A percentile compares a stretch with the other conserved stretches of the same genome.
Evolutionary conservation across 2,888 invertebrate species (phyloP).

Genomic region (Hyposoter dolosus): DNA sequence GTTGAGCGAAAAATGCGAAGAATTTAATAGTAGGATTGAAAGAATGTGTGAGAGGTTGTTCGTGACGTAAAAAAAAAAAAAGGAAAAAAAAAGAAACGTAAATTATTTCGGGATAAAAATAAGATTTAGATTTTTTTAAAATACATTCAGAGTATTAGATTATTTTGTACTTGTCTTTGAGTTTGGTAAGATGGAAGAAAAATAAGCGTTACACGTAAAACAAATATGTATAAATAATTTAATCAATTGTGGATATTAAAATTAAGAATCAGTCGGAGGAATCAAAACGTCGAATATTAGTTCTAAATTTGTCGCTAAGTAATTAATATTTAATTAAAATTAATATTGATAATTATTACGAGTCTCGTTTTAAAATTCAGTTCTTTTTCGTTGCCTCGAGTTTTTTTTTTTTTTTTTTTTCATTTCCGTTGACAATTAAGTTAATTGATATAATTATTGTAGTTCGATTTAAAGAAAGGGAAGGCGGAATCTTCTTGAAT

Average conservation of each 20-base stretch:
- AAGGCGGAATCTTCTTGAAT: slow-evolving; percentile 28
- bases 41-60: slow-evolving; percentile 28
- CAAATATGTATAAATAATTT: slow-evolving; percentile 24
- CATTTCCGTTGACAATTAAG: neutral
- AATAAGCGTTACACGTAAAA: slow-evolving; percentile 31
- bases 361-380: neutral
- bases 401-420: neutral
- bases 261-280: slow-evolving; percentile 49
- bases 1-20: slow-evolving; percentile 52
- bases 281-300: slow-evolving; percentile 26
- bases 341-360: neutral
- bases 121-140: slow-evolving; percentile 45
- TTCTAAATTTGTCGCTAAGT: slow-evolving; percentile 23
- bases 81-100: neutral
- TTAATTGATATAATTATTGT: neutral
- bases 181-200: slow-evolving; percentile 37
- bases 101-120: slow-evolving; percentile 51
- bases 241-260: slow-evolving; percentile 52
- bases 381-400: neutral
- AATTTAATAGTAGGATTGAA: slow-evolving; percentile 22
- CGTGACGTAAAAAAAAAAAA: slow-evolving; percentile 37
- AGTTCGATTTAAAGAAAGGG: neutral
- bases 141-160: slow-evolving; percentile 48
- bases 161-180: slow-evolving; percentile 48
- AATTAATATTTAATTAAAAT: slow-evolving; percentile 21